A percentile compares a stretch with the other conserved stretches of the same genome.
Evolutionary conservation across 2,797 vertebrate genomes (phyloP).

Genomic region (Xiphorhynchus erythropygius): DNA sequence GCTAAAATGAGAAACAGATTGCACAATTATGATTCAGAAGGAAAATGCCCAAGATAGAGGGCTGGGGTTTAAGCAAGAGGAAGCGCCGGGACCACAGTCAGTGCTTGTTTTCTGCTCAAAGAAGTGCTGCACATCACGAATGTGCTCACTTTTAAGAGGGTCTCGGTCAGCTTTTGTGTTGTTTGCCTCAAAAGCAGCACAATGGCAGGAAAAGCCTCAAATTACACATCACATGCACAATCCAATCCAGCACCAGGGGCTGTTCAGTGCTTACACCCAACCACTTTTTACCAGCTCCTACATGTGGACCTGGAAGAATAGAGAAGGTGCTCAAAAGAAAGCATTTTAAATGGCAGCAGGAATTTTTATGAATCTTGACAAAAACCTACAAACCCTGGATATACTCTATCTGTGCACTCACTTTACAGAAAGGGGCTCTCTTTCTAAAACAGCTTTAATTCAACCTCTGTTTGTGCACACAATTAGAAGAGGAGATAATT

Average conservation of each 20-base stretch:
- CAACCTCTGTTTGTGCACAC: conserved; percentile 56
- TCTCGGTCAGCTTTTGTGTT: conserved; percentile 57
- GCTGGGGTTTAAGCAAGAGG: conserved; percentile 51
- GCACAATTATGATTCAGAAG: conserved; percentile 71
- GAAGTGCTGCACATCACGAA: conserved; percentile 35
- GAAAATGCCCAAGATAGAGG: conserved; percentile 70
- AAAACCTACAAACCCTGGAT: neutral
- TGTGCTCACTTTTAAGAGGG: conserved; percentile 39
- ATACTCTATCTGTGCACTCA: neutral
- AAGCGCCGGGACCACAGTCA: neutral
- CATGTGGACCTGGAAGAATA: fast-evolving
- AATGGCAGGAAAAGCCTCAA: conserved; percentile 15
- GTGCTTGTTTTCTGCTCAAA: conserved; percentile 43
- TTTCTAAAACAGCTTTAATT: conserved; percentile 36
- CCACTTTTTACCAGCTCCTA: neutral
- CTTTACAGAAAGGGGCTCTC: neutral
- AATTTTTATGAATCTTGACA: neutral
- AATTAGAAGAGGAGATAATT: conserved; percentile 67
- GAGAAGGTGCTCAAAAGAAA: neutral
- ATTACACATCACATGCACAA: neutral
- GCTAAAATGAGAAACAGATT: conserved; percentile 74
- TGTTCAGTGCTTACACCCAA: neutral
- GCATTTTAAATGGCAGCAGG: neutral
- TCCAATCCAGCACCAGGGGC: neutral
- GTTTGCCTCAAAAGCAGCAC: conserved; percentile 47